Evolutionary conservation across 2,113 vertebrate species (phyloP).

Genomic region (Hemiprocne comata): DNA sequence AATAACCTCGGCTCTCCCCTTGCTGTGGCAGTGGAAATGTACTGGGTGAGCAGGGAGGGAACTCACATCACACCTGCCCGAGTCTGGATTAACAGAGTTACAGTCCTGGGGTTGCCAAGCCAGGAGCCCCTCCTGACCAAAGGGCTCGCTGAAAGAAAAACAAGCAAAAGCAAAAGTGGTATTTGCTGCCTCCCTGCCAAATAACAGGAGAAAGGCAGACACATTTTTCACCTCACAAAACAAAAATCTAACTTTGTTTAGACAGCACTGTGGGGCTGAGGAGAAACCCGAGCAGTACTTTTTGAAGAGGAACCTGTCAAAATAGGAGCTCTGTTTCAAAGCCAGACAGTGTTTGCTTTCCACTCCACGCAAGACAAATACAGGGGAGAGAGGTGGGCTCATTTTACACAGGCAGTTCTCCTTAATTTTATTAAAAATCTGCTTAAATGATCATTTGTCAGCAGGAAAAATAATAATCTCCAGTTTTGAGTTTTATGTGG

Average conservation of each 20-base stretch:
- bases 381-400: not conserved
- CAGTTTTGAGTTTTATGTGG: not conserved
- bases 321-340: slow-evolving; percentile 38
- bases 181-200: slow-evolving; percentile 1
- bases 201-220: slow-evolving; percentile 15
- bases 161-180: not conserved
- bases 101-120: not conserved
- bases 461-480: not conserved
- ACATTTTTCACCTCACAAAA: slow-evolving; percentile 35
- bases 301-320: slow-evolving; percentile 62
- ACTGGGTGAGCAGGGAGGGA: not conserved
- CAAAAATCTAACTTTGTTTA: slow-evolving; percentile 40
- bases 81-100: not conserved
- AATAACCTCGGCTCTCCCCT: not conserved
- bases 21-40: not conserved
- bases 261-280: slow-evolving; percentile 37
- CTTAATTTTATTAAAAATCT: slow-evolving; percentile 21
- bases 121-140: slow-evolving; percentile 32
- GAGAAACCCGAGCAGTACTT: slow-evolving; percentile 43
- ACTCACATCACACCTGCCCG: not conserved
- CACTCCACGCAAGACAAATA: slow-evolving; percentile 8
- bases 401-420: not conserved
- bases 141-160: not conserved
- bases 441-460: slow-evolving; percentile 43
- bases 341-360: slow-evolving; percentile 34